These are phyloP conservation scores for Carapus acus DNA, from an alignment of 2,797 vertebrate genomes.

Conservation along the genomic window DNA sequence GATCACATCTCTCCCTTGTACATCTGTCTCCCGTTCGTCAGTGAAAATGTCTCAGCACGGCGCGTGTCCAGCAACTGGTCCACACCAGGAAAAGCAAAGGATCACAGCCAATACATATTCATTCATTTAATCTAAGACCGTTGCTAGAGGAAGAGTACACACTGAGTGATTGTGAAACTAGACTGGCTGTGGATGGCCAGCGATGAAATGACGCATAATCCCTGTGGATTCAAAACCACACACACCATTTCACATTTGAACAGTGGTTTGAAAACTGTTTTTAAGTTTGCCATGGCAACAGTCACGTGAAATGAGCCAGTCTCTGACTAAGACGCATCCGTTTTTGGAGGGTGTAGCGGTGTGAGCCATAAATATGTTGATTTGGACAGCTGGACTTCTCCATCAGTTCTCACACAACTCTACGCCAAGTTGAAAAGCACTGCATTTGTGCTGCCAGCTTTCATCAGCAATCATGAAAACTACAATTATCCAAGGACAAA, in stretches of 20 bases:
- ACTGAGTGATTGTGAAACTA: constrained; percentile 40
- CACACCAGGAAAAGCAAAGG: constrained; percentile 9
- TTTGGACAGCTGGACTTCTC: constrained; percentile 46
- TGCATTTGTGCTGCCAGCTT: constrained; percentile 11
- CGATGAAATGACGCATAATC: constrained; percentile 36
- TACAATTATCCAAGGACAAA: background rate
- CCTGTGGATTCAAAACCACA: constrained; percentile 52
- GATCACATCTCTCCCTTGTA: constrained; percentile 58
- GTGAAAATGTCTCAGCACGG: constrained; percentile 28
- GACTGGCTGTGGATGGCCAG: constrained; percentile 22
- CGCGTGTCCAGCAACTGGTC: constrained; percentile 13
- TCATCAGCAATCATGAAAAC: constrained; percentile 13
- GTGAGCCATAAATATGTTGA: constrained; percentile 43
- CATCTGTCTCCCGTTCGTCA: constrained; percentile 71
- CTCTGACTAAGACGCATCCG: constrained; percentile 50
- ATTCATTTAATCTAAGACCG: constrained; percentile 16
- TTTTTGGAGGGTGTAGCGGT: constrained; percentile 38
- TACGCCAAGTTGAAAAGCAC: constrained; percentile 20
- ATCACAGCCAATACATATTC: constrained; percentile 5
- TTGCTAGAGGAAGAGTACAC: background rate
- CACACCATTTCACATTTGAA: constrained; percentile 48
- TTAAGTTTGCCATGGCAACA: constrained; percentile 65
- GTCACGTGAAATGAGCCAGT: constrained; percentile 52
- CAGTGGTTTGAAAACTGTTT: constrained; percentile 49
- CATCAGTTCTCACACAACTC: constrained; percentile 31